phyloP scores from a whole-genome alignment of 2,888 invertebrate genomes.

The Dione juno region DNA sequence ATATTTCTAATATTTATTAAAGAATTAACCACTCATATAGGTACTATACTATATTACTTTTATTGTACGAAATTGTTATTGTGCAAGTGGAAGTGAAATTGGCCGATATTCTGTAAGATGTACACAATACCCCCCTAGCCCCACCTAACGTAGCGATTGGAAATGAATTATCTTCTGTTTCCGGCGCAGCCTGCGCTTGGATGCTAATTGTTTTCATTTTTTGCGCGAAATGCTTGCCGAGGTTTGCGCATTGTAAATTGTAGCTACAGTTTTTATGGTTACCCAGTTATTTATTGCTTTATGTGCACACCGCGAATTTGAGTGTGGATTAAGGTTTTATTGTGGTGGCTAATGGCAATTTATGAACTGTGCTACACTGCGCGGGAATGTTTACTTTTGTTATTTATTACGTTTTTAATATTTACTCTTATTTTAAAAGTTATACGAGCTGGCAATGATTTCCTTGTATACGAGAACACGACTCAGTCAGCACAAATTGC shows the following conservation, averaged over 20 bases:
- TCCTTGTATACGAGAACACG: not conserved
- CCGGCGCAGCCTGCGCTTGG: constrained; percentile 52
- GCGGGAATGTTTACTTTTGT: constrained; percentile 25
- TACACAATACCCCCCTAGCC: constrained; percentile 55
- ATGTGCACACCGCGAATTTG: constrained; percentile 50
- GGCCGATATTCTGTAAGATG: not conserved
- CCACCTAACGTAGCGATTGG: constrained; percentile 61
- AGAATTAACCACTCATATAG: too few species aligned
- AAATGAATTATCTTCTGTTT: constrained; percentile 66
- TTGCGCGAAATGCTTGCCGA: constrained; percentile 51
- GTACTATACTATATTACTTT: too few species aligned
- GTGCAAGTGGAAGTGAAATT: not conserved
- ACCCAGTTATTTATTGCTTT: constrained; percentile 54
- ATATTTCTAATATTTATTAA: constrained; percentile 23
- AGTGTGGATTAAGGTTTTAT: constrained; percentile 49
- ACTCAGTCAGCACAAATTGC: not conserved
- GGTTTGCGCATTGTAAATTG: constrained; percentile 53
- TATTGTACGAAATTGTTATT: too few species aligned
- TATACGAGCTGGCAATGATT: not conserved
- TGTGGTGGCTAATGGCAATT: constrained; percentile 35
- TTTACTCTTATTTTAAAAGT: constrained; percentile 8
- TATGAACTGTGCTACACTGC: constrained; percentile 32
- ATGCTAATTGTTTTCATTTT: constrained; percentile 70
- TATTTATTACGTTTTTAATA: constrained; percentile 22
- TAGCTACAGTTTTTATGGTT: constrained; percentile 48